Evolutionary conservation across 2,797 vertebrate species (phyloP), one percentile per base, ranked within the genome.

Genomic region (Sebastes vulpes): DNA sequence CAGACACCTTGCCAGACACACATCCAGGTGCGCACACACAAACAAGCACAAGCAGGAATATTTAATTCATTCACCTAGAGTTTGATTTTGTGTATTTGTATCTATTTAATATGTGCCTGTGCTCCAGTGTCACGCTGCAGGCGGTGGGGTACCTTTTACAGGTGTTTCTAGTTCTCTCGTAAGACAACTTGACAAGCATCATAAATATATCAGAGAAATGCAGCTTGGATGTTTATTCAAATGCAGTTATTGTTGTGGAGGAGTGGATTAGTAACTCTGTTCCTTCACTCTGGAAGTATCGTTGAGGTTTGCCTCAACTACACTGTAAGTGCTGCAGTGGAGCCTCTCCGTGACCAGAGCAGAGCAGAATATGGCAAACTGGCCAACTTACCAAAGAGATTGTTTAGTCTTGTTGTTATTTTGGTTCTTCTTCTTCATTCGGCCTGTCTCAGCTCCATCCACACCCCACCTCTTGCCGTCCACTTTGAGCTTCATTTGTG

Each of bases 191-290:
- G 87, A 88, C 79, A 82, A 61, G 83, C 75, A 75, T 81, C 81
- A 87, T 89, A 88, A 86, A 82, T 77, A 75, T 81, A 89, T 91
- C 84, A 72, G 82, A 65, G 79, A 77, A 76, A 66, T 68, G 56
- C 71, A 79, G 77, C 65, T 85, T 80, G 75, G 65, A 81, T 79
- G 84, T 79, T 82, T 86, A 74, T 89, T 85, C 59, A 77, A 69
- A 52, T 78, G 46, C 29, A 54, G 53, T 75, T 81, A 85, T 86
- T 90, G 72, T 82, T 66, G 53, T 75, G 69, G 64, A 54, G 50
- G 69, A 71, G 79, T 70, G 58, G 83, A 84, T 92, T 88, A 81
- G 69, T 52, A 25, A 72, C 31, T 88, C 23, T 35, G 18, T 59
- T 67, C 29, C 72, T 71, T 75, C 61, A 57, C 63, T 70, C 35